Evolutionary conservation across 2,113 vertebrate species (phyloP), one percentile per base, ranked within the genome.

Genomic region (Cricetomys ansorgei): DNA sequence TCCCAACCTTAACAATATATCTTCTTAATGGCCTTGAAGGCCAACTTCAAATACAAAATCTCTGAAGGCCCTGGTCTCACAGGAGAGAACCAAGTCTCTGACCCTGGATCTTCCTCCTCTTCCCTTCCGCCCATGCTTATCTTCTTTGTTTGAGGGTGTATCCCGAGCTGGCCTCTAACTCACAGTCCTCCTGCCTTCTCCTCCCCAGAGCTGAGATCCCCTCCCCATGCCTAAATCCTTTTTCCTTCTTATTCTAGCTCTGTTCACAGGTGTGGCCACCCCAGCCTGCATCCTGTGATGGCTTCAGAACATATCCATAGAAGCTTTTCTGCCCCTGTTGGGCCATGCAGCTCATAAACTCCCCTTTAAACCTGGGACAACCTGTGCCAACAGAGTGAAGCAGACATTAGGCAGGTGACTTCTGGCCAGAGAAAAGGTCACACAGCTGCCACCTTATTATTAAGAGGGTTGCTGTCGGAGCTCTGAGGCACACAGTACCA

Each of bases 31-130:
- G 88, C 88, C 59, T 15, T 0, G 29, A 96, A 93, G 75, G 7
- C 50, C 72, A 96, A 76, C 73, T 91, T 81, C 43, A 91, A 92
- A 92, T 67, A 62, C 34, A 40, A 79, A 72, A 29, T 48, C 34
- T 91, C 43, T 76, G 21, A 96, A 83, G 77, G 92, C 75, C 94
- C 64, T 75, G 55, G 45, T 19, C 91, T 69, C 73, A 95, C 21
- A 45, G 94, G 73, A 69, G 70, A 94, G 37, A 62, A 64, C 10
- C 45, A 73, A 27, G 25, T 17, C 19, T 50, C 50, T 27, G 27
- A 31, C 57, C 17, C 34, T 57, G 77, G 27, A 9, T 85, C 31
- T 93, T 86, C 50, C 62, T 40, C 37, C 79, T 16, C 55, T 3
- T 27, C 31, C 11, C 27, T 21, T 21, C 57, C 55, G 15, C 29